A percentile compares a stretch with the other conserved stretches of the same genome.
Evolutionary conservation across 2,113 vertebrate species (phyloP).

Genomic region (Epinephelus moara): DNA sequence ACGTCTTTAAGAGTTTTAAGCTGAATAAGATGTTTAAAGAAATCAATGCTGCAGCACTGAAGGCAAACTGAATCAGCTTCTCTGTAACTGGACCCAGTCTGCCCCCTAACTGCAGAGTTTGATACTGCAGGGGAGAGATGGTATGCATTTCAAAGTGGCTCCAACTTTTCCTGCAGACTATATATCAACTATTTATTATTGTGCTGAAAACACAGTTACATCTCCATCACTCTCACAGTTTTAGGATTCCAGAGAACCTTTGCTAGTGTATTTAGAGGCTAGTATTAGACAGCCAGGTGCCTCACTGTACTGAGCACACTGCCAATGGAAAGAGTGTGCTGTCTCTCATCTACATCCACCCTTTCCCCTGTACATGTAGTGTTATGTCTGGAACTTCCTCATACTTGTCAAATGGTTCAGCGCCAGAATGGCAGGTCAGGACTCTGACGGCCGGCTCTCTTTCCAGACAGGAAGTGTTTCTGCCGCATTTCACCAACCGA

Average conservation of each 20-base stretch:
- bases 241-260: neutral
- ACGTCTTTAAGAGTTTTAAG: constrained; percentile 20
- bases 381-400: neutral
- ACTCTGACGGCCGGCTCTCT: neutral
- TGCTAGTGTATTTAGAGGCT: neutral
- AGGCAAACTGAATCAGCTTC: neutral
- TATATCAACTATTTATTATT: neutral
- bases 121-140: constrained; percentile 33
- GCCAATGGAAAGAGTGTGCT: constrained; percentile 2
- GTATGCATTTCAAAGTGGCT: neutral
- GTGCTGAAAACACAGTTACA: neutral
- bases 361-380: neutral
- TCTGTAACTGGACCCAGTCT: constrained; percentile 33
- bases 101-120: constrained; percentile 52
- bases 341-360: constrained; percentile 5
- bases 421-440: constrained; percentile 30
- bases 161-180: constrained; percentile 6
- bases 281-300: neutral
- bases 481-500: neutral
- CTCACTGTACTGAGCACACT: neutral
- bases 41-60: neutral
- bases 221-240: neutral
- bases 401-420: neutral
- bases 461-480: constrained; percentile 66
- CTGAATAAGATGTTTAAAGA: constrained; percentile 25